These are phyloP conservation scores for Diachasma alloeum DNA, from an alignment of 1,140 invertebrate species.

Conservation along the genomic window DNA sequence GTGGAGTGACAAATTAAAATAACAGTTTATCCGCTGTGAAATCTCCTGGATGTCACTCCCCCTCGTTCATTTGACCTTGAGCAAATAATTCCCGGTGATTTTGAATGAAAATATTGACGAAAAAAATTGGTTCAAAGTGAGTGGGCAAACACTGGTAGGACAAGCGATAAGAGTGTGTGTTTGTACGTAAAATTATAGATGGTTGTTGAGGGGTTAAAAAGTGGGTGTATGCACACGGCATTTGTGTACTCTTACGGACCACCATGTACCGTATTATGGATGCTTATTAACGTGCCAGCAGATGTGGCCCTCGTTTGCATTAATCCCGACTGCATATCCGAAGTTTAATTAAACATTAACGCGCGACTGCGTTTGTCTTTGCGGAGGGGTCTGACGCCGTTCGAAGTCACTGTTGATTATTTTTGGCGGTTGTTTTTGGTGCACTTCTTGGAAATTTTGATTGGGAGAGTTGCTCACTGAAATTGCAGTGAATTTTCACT, in stretches of 20 bases:
- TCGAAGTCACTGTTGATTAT: too few relatives aligned
- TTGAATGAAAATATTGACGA: neutral
- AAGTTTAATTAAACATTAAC: neutral
- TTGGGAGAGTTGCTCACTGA: too few relatives aligned
- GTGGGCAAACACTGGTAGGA: neutral
- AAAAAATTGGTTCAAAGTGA: neutral
- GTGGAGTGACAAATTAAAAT: neutral
- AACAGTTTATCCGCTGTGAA: neutral
- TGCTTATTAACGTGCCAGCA: neutral
- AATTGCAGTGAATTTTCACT: too few relatives aligned
- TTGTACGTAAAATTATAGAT: neutral
- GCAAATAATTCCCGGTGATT: neutral
- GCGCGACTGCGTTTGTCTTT: neutral
- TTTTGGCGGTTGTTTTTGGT: too few relatives aligned
- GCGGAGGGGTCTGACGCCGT: too few relatives aligned
- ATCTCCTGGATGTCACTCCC: too few relatives aligned
- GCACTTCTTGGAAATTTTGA: too few relatives aligned
- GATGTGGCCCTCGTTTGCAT: neutral
- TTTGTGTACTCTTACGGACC: neutral
- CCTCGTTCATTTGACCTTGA: neutral
- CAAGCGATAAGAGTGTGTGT: neutral
- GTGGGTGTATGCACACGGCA: neutral
- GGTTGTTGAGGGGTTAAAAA: neutral
- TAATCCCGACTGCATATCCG: neutral
- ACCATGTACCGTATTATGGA: neutral